Evolutionary conservation across 2,113 vertebrate genomes (phyloP).

Genomic region (Chloropsis cyanopogon): DNA sequence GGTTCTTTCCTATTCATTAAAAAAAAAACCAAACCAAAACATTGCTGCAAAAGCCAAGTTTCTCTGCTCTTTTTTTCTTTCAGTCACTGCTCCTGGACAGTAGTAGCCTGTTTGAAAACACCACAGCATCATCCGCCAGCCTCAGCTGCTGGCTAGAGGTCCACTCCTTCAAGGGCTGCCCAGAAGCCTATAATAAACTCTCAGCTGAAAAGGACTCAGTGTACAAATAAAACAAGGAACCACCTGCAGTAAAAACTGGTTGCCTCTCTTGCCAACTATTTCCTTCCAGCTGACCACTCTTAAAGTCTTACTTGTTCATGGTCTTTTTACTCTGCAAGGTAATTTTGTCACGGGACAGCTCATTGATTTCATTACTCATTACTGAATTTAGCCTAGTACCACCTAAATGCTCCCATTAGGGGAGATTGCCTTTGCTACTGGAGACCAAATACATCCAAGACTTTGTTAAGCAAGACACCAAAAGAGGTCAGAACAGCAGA

Average conservation of each 20-base stretch:
- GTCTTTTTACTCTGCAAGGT: background rate
- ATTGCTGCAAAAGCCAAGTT: background rate
- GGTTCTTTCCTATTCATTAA: background rate
- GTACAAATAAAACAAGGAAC: background rate
- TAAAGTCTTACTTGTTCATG: background rate
- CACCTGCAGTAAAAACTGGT: background rate
- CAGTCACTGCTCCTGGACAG: background rate
- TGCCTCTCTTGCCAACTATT: background rate
- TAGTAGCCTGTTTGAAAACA: background rate
- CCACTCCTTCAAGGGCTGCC: background rate
- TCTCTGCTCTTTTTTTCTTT: background rate
- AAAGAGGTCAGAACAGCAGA: background rate
- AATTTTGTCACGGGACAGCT: background rate
- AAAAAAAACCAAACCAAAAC: background rate
- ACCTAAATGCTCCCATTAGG: background rate
- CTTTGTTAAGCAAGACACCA: background rate
- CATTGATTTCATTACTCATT: conserved; percentile 5
- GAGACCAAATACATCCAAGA: background rate
- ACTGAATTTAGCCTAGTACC: background rate
- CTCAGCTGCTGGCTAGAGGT: background rate
- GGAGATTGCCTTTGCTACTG: background rate
- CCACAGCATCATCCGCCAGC: background rate
- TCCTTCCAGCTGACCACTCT: background rate
- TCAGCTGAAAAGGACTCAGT: background rate
- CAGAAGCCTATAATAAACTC: background rate